Evolutionary conservation across 2,113 vertebrate genomes (phyloP), one percentile per base, ranked within the genome.

Genomic region (Climacteris rufus): DNA sequence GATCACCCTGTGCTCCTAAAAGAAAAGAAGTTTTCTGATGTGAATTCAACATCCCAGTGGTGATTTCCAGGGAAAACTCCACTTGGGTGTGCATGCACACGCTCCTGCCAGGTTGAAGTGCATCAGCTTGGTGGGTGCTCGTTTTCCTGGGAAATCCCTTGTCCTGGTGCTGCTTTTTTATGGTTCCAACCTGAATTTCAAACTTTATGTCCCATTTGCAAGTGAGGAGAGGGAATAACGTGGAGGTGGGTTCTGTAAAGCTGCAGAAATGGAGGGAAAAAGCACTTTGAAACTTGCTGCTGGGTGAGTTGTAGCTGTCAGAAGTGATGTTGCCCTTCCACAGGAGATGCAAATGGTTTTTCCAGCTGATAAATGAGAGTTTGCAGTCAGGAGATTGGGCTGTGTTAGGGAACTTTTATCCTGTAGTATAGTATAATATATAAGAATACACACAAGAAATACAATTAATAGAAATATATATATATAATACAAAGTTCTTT

Each of bases 61-160:
- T 4, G 31, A 57, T 53, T 90, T 53, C 72, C n/a, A 33, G 72
- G 72, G 30, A 2, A 20, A 83, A 1, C 23, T 2, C 0, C 1
- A 0, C 17, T 10, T 4, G 45, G 40, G 15, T 45, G 1, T 10
- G 1, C 0, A 0, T 2, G 44, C 6, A 12, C 6, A 3, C 1
- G 1, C 63, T 47, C 69, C 69, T 7, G 10, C 6, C 28, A 24
- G 5, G 1, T 17, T 6, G 0, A 4, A 16, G 50, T 6, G 2
- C 18, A 1, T 0, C 3, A 78, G 33, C 15, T 1, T 6, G 4
- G 1, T 3, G 15, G 27, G 3, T 66, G 40, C 61, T 37, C 53
- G 1, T 9, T n/a, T 54, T 45, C 69, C 75, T 63, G 59, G 24
- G 19, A 21, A 74, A 74, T 54, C 27, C 33, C 45, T 54, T 37